Percentiles rank a stretch among this genome's conserved stretches.
Evolutionary conservation across 2,888 invertebrate species (phyloP).

Genomic region (Lordiphosa fenestrarum): DNA sequence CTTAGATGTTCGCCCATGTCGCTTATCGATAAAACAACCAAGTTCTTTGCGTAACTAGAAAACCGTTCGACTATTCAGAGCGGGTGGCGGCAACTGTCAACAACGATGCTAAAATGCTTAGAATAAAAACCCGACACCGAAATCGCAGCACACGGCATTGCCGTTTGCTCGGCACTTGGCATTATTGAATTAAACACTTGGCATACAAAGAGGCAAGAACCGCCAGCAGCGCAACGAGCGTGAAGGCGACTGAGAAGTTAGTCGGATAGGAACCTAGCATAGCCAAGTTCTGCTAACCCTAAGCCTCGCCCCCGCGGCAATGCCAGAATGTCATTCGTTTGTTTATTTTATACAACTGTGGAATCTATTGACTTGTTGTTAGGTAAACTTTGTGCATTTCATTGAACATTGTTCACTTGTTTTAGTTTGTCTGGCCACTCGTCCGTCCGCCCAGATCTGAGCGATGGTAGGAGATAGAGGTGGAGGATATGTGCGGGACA

Average conservation of each 20-base stretch:
- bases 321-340: too few species aligned
- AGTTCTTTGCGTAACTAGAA: background rate
- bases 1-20: too few species aligned
- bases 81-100: constrained; percentile 2
- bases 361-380: too few species aligned
- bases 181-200: constrained; percentile 20
- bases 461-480: too few species aligned
- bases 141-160: constrained; percentile 8
- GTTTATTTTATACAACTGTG: too few species aligned
- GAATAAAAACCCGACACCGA: constrained; percentile 8
- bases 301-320: too few species aligned
- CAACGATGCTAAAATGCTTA: constrained; percentile 10
- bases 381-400: too few species aligned
- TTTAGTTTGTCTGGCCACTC: too few species aligned
- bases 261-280: background rate
- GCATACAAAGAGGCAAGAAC: background rate
- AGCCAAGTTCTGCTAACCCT: background rate
- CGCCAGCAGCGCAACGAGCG: background rate
- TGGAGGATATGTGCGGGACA: too few species aligned
- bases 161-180: constrained; percentile 4
- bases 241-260: background rate
- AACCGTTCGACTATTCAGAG: background rate
- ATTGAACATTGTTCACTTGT: too few species aligned
- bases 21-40: constrained; percentile 6
- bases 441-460: too few species aligned